Conservation (phyloP, 1,140 invertebrate genomes). For the Yoshiicerus persimilis region DNA sequence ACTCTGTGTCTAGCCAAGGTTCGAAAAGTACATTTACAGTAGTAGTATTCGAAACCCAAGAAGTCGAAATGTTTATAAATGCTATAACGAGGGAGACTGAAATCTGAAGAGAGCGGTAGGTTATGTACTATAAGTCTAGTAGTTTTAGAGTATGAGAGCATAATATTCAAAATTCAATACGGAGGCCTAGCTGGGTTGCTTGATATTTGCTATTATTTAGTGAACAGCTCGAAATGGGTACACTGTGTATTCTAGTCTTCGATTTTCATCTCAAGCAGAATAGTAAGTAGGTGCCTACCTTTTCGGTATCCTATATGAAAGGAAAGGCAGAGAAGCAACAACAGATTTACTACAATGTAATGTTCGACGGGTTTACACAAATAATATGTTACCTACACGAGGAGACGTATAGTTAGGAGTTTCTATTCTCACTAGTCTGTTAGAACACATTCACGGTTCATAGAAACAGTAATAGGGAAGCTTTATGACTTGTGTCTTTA, state of each 20-base stretch:
- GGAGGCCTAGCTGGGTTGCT: neutral
- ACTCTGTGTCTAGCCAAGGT: neutral
- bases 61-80: too few species aligned
- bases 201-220: neutral
- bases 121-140: neutral
- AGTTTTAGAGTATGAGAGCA: neutral
- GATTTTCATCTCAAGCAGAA: neutral
- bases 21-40: neutral
- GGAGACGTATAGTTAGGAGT: too few species aligned
- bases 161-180: neutral
- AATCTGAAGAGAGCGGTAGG: neutral
- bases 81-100: neutral
- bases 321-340: neutral
- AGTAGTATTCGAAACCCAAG: too few species aligned
- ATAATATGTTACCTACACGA: neutral
- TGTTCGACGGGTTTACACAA: neutral
- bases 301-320: neutral
- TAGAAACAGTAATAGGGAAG: neutral
- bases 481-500: neutral
- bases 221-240: neutral
- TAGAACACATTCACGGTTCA: too few species aligned
- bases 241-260: neutral
- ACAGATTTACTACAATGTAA: neutral
- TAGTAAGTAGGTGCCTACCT: neutral
- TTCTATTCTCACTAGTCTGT: neutral